Evolutionary conservation across 2,113 vertebrate genomes (phyloP), one percentile per base, ranked within the genome.

Genomic region (Paradoxurus hermaphroditus): DNA sequence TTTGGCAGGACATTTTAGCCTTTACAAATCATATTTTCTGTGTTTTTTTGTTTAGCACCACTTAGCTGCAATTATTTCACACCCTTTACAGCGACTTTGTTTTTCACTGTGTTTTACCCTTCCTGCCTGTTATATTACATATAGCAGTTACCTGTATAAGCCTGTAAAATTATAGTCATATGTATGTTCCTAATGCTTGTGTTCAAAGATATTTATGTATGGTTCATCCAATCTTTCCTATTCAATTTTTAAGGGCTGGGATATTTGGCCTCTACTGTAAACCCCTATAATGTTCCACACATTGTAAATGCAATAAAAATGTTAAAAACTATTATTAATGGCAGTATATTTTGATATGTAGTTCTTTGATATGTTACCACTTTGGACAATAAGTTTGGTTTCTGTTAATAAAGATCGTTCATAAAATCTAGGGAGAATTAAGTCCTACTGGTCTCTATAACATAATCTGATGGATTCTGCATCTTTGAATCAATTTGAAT

Each of bases 271-370:
- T 97, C 95, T 98, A 95, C 96, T 98, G 98, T 98, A 97, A 96
- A 94, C 97, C 90, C 90, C 96, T 95, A 97, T 79, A 95, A 97
- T 97, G 96, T 86, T 95, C 94, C 85, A 93, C 53, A 97, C 68
- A 79, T 92, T 98, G 97, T 98, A 98, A 98, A 98, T 96, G 97
- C 95, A 98, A 98, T 98, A 98, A 98, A 98, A 96, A 79, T 59
- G 41, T 90, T 97, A 87, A 97, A 90, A 97, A 87, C 41, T 83
- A 49, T 84, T 95, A 87, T 23, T 65, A 72, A 97, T 85, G 62
- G 19, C 36, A 92, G 91, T 49, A 96, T 70, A 91, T 97, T 97
- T 95, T 95, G 67, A 75, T 79, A 92, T 95, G 78, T 98, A 51
- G 95, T 97, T 97, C 65, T 91, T 97, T 88, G 81, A 62, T 90